Base-by-base conservation (phyloP, 2,888 invertebrate genomes). In the Idaea dimidiata region DNA sequence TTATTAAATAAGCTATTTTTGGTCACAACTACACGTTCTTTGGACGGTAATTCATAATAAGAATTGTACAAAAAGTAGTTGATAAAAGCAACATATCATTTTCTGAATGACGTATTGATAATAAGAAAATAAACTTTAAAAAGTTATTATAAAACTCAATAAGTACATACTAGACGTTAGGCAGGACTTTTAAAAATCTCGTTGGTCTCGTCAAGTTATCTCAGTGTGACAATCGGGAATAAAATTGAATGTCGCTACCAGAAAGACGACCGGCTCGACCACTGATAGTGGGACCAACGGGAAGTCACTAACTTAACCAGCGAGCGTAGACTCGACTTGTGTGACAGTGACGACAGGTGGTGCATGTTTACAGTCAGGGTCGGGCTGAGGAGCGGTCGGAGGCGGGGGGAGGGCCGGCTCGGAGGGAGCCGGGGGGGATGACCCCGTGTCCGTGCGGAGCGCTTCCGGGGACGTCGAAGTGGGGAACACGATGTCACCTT, bases 401-500 rank as follows among this genome's bases (percentile, higher is more conserved):
- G 14, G 43, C 43, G 43, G 43, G 14, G 18, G 14, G 14, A 18
- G 56, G 55, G 58, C 72, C 68, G 7, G 66, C 61, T 57, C 65
- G 58, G 59, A 56, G 10, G 73, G 65, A 18, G 67, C 32, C 58
- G 58, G 31, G 33, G 31, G 61, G 14, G 62, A 17, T 16, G 53
- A 61, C n/a, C 72, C 66, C 16, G 76, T 69, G 68, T 74, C 70
- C n/a, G 76, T 69, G 54, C 70, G 76, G 59, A 73, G 74, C 6
- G 82, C 79, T 59, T 76, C 79, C 3, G 82, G 80, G 0, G 78
- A 78, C 0, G 74, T 75, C 31, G 76, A 67, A 4, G 78, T 70
- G 4, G 83, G 86, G 78, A 81, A 83, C 68, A 84, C 83, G 16
- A 78, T 77, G 68, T 68, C 83, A 0, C 80, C 76, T 60, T 78